Evolutionary conservation across 2,113 vertebrate species (phyloP).

Genomic region (Saguinus imperator): DNA sequence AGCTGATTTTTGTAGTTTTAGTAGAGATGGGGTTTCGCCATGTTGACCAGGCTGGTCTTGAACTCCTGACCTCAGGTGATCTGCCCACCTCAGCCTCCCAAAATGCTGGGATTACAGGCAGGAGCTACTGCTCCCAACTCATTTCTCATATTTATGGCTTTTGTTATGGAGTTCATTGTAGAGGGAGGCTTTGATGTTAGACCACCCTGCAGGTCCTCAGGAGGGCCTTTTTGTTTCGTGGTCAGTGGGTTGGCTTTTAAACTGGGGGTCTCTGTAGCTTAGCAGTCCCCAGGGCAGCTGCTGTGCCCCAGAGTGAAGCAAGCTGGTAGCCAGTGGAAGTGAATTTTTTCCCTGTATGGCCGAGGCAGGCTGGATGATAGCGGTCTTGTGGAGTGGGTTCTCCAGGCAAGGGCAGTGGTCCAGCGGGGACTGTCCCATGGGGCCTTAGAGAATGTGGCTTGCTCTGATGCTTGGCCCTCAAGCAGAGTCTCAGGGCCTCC

Average conservation of each 20-base stretch:
- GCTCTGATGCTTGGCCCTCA: not conserved
- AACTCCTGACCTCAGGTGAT: no score
- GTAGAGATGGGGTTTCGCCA: no score
- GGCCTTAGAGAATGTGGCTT: not conserved
- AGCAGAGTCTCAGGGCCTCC: not conserved
- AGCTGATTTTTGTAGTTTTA: no score
- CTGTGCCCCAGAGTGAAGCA: not conserved
- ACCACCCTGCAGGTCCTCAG: not conserved
- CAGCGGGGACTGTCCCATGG: fast-evolving
- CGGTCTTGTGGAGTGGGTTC: not conserved
- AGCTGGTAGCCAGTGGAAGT: not conserved
- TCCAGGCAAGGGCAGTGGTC: not conserved
- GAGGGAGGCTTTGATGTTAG: not conserved
- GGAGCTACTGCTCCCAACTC: not conserved
- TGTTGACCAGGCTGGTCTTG: no score
- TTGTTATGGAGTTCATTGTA: no score
- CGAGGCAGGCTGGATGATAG: no score
- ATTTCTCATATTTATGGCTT: no score
- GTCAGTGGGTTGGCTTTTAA: not conserved
- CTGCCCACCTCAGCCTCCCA: no score
- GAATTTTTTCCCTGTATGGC: not conserved
- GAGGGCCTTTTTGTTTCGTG: not conserved
- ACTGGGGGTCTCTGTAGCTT: no score
- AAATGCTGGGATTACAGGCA: no score
- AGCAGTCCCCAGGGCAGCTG: not conserved